Evolutionary conservation across 2,113 vertebrate species (phyloP), one percentile per base, ranked within the genome.

Genomic region (Pseudonaja textilis): DNA sequence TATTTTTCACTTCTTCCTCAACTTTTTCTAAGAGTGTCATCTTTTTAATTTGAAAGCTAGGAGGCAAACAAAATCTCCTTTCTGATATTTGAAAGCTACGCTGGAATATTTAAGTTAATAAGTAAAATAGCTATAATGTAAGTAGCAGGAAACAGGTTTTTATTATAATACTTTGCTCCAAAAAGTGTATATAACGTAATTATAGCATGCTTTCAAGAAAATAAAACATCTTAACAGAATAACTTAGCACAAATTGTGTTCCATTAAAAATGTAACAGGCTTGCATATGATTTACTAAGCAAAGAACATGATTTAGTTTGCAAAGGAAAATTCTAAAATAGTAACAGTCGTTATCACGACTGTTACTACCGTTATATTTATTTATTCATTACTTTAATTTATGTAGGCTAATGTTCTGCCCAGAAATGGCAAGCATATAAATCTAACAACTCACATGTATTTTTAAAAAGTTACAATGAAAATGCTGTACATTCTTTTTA

Each of bases 401-500:
- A 74, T 39, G 5, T 81, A 39, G 69, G 16, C n/a, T 81, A 6
- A 20, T 34, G n/a, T 81, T 81, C 69, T 81, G n/a, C 61, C 16
- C 34, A 61, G 91, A 87, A 92, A 59, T 22, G 3, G 20, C 85
- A 23, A 25, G n/a, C 10, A 87, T 59, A 61, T n/a, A 87, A 86
- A 87, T 50, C 93, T 89, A 95, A 92, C n/a, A 29, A 26, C 34
- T 20, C 26, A 18, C 39, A 94, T 90, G 87, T 95, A 95, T 95
- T 95, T 89, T 89, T 92, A 96, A 96, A 90, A 94, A 94, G 14
- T 34, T 25, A 85, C 52, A 85, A 59, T 4, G 1, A 42, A 34
- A 34, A 90, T 26, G 18, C 2, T 94, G 26, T 91, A 90, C 93
- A 91, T 89, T 94, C 94, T 95, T 95, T 95, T 94, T 96, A 95